Base-by-base conservation (phyloP, 2,888 invertebrate species). In the Prosopocoilus inquinatus region DNA sequence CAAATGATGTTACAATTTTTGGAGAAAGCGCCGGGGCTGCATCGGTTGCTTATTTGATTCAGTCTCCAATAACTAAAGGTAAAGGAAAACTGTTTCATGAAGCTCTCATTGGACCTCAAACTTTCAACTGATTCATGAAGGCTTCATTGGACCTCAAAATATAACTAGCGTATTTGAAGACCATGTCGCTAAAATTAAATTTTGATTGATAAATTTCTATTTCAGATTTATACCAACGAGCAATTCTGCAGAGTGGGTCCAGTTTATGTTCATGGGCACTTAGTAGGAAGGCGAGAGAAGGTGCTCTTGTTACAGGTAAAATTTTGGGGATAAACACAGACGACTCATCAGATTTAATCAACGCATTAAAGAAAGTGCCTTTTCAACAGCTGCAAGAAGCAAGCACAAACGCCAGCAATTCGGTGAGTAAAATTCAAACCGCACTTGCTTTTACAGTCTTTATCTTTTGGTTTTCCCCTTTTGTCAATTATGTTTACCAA, bases 301-400 rank as follows among this genome's bases (percentile, higher is more conserved):
- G 60, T 3, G 63, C 61, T 8, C 60, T 61, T 16, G 44, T 47
- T 15, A 47, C 65, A 7, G 68, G 61, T 1, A 41, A n/a, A 9
- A 41, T 15, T 15, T 41, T 41, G 12, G 41, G 15, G 8, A 15
- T 41, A 41, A 11, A 11, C 1, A 41, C 41, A 4, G 9, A 9
- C 13, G 15, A 41, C 13, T 55, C 63, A 9, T 56, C 32, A 9
- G 46, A 41, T 28, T 46, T 67, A 16, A 44, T 67, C 4, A 52
- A 64, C 28, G 54, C 54, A 16, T 51, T 68, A 15, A 60, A 57
- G 54, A 55, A 51, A 50, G 38, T 68, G 3, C 58, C 66, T 43
- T 45, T 44, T 12, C 49, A 13, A 16, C 16, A 34, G 16, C n/a
- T 52, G 1, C 35, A 41, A 16, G 28, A 32, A 15, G 15, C 41